A percentile compares a stretch with the other conserved stretches of the same genome.
Evolutionary conservation across 2,888 invertebrate species (phyloP).

Genomic region (Ectemnius lituratus): DNA sequence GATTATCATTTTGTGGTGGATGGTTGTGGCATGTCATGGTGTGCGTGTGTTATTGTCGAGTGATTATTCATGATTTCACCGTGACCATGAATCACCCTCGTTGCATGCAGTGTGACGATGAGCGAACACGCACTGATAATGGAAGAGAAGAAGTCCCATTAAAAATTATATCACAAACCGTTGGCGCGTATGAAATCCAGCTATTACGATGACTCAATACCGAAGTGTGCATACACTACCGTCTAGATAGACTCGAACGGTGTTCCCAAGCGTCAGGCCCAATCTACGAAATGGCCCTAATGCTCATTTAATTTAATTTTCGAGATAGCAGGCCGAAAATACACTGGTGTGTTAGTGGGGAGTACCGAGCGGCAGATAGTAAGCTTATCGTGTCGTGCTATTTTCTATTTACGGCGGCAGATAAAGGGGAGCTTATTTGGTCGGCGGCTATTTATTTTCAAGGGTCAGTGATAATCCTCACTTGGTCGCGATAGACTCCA

Average conservation of each 20-base stretch:
- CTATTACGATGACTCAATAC: neutral
- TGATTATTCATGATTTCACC: constrained; percentile 60
- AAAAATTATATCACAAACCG: constrained; percentile 32
- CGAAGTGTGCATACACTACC: neutral
- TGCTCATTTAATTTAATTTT: constrained; percentile 23
- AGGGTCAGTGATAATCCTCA: constrained; percentile 58
- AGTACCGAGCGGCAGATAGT: constrained; percentile 14
- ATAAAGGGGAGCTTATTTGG: constrained; percentile 57
- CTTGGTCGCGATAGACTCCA: constrained; percentile 26
- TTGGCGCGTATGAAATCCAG: constrained; percentile 12
- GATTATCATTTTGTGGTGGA: constrained; percentile 34
- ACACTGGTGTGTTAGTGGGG: constrained; percentile 7
- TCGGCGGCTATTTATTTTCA: constrained; percentile 62
- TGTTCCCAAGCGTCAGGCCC: constrained; percentile 1
- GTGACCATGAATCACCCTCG: constrained; percentile 62
- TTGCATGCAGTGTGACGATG: constrained; percentile 38
- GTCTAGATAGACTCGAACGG: neutral
- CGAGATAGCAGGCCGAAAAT: constrained; percentile 21
- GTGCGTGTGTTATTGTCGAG: constrained; percentile 34
- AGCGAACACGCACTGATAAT: constrained; percentile 48
- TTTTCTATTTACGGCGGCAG: constrained; percentile 58
- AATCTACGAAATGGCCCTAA: neutral
- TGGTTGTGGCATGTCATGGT: constrained; percentile 10
- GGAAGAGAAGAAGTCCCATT: constrained; percentile 27
- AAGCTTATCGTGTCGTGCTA: constrained; percentile 53